These are phyloP conservation scores for Mythimna albipuncta DNA, from an alignment of 2,888 invertebrate genomes.

Conservation along the genomic window DNA sequence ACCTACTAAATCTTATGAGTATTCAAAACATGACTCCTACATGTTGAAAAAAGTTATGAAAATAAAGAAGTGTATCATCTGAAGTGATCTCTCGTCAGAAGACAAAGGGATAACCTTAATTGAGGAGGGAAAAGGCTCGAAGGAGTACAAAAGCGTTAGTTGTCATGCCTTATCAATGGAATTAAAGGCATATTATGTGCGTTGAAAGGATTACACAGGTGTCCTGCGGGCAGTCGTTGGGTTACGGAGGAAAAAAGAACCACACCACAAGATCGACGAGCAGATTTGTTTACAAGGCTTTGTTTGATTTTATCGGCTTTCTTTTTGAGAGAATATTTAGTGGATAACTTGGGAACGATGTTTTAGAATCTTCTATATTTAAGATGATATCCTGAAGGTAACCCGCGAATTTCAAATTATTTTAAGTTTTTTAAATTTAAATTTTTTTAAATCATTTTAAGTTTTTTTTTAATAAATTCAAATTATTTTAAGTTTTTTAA, in stretches of 20 bases:
- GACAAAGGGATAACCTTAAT: conserved; percentile 86
- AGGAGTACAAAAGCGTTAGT: conserved; percentile 85
- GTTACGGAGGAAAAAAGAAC: conserved; percentile 71
- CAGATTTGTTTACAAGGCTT: conserved; percentile 69
- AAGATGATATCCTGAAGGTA: too few relatives aligned
- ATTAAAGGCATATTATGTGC: conserved; percentile 89
- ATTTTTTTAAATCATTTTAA: too few relatives aligned
- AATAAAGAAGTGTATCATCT: conserved; percentile 84
- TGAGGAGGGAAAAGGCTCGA: conserved; percentile 82
- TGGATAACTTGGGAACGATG: neutral
- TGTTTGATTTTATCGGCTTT: conserved; percentile 53
- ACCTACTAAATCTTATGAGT: conserved; percentile 84
- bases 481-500: too few relatives aligned
- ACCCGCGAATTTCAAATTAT: too few relatives aligned
- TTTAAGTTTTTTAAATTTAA: too few relatives aligned
- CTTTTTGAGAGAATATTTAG: conserved; percentile 12
- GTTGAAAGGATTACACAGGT: conserved; percentile 90
- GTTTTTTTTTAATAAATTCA: too few relatives aligned
- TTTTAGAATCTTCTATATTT: neutral
- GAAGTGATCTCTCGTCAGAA: conserved; percentile 75
- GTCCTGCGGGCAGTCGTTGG: conserved; percentile 73
- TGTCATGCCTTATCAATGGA: conserved; percentile 89
- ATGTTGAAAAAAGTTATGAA: conserved; percentile 61
- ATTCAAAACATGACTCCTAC: conserved; percentile 86
- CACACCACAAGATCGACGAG: conserved; percentile 54